Evolutionary conservation across 2,797 vertebrate species (phyloP).

Genomic region (Euphonia xanthogaster): DNA sequence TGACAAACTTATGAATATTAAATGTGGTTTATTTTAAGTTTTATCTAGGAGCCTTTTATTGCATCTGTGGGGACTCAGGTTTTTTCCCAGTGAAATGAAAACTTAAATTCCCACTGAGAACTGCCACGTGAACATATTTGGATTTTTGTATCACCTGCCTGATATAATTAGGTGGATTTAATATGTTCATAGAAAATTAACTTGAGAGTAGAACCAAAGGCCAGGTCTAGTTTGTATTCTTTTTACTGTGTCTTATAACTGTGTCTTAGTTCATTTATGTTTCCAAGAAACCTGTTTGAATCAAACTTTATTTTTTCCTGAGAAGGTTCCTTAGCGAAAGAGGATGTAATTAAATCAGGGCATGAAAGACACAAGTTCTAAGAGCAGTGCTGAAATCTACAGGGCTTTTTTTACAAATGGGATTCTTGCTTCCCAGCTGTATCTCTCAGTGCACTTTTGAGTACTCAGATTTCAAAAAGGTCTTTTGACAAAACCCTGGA

Average conservation of each 20-base stretch:
- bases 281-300: neutral
- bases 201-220: neutral
- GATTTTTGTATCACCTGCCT: neutral
- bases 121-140: neutral
- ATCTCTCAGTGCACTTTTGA: neutral
- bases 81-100: neutral
- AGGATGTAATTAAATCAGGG: neutral
- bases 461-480: neutral
- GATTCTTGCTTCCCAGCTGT: neutral
- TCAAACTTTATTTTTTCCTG: neutral
- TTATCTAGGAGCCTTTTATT: neutral
- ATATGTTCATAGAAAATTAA: neutral
- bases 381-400: neutral
- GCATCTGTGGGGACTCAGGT: neutral
- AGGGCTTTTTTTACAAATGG: neutral
- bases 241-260: neutral
- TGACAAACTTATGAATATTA: neutral
- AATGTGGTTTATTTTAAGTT: neutral
- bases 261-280: neutral
- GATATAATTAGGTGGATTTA: neutral
- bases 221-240: neutral
- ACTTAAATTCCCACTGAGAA: neutral
- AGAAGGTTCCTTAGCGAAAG: neutral
- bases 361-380: neutral
- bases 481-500: neutral